Conservation (phyloP, 30 jellyfish, hydroid and myxozoan species). For the Hydractinia symbiolongicarpus region DNA sequence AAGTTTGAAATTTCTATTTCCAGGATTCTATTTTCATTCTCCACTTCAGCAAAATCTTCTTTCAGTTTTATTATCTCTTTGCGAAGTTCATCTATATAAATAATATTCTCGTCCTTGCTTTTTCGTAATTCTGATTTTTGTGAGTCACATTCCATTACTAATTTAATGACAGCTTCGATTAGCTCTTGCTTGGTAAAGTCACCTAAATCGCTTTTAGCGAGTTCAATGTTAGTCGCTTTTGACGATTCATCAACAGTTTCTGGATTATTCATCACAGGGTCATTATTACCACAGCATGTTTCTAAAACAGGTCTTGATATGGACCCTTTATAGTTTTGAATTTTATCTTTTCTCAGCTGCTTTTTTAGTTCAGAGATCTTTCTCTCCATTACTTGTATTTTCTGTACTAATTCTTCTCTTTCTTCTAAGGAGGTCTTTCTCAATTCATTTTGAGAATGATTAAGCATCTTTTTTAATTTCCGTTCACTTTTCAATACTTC, state of each 20-base stretch:
- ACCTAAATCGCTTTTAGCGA: background rate
- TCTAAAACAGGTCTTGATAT: background rate
- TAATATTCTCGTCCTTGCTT: background rate
- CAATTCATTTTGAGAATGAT: background rate
- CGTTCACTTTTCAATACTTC: constrained; percentile 7
- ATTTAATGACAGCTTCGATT: background rate
- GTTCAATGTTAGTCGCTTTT: too few relatives aligned
- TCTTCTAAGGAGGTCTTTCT: constrained; percentile 4
- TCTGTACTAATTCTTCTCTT: constrained; percentile 2
- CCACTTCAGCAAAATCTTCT: background rate
- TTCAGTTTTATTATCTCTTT: background rate
- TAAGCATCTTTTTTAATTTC: background rate
- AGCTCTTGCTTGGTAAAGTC: background rate
- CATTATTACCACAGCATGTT: background rate
- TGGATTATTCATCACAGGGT: background rate
- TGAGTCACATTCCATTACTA: background rate
- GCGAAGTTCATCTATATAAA: background rate
- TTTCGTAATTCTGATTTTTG: background rate
- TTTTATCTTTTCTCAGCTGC: background rate
- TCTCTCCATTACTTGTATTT: background rate
- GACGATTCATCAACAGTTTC: too few relatives aligned
- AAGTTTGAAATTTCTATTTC: background rate
- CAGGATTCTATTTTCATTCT: background rate
- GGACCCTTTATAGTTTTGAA: background rate
- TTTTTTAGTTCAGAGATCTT: background rate